phyloP scores from a whole-genome alignment of 2,888 invertebrate species.

The Nymphalis c-album region DNA sequence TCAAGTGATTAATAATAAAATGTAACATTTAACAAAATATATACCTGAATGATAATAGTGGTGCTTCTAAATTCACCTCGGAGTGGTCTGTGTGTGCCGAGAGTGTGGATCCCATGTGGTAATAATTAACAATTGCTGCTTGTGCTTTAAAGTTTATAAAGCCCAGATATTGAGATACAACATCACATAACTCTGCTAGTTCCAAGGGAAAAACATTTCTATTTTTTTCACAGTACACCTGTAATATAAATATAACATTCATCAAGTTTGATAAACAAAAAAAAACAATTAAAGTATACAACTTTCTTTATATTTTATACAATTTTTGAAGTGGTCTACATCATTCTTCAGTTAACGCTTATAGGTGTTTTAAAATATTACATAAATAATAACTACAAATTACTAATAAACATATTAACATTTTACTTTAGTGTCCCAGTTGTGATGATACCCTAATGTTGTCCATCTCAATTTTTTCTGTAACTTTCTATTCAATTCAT shows the following conservation, averaged over 20 bases:
- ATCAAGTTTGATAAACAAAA: neutral
- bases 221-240: conserved; percentile 86
- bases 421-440: conserved; percentile 96
- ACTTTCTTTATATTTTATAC: too few species aligned
- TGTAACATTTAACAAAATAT: conserved; percentile 13
- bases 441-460: conserved; percentile 98
- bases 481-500: conserved; percentile 59
- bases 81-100: conserved; percentile 98
- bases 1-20: neutral
- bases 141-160: conserved; percentile 86
- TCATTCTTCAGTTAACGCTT: too few species aligned
- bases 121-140: conserved; percentile 98
- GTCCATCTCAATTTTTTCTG: conserved; percentile 90
- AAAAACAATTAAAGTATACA: too few species aligned
- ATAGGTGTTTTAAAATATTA: neutral
- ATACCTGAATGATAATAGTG: conserved; percentile 94
- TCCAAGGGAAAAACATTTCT: conserved; percentile 88
- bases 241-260: conserved; percentile 39
- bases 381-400: conserved; percentile 9
- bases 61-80: conserved; percentile 91
- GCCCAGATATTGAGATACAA: conserved; percentile 83
- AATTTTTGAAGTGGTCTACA: too few species aligned
- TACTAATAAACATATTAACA: conserved; percentile 42
- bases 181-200: conserved; percentile 83
- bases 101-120: conserved; percentile 94